phyloP scores from a whole-genome alignment of 2,888 invertebrate species.

The Tanypteryx hageni region DNA sequence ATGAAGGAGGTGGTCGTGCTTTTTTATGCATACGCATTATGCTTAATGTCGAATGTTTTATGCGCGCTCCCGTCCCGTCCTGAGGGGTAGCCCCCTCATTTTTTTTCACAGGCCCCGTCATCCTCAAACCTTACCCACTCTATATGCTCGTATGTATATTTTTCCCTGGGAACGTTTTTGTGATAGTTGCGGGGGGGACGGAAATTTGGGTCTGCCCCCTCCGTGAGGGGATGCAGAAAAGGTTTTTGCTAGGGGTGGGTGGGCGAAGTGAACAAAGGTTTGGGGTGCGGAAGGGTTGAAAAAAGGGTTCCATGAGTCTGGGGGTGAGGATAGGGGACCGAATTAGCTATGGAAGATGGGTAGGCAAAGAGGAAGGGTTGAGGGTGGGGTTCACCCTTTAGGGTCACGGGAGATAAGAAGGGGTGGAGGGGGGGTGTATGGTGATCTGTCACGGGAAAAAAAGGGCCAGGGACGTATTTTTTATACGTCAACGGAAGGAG shows the following conservation, averaged over 20 bases:
- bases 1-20: constrained; percentile 17
- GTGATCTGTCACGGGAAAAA: constrained; percentile 57
- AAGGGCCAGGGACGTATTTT: constrained; percentile 27
- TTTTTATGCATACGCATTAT: constrained; percentile 53
- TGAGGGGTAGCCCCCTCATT: constrained; percentile 23
- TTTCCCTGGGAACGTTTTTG: constrained; percentile 43
- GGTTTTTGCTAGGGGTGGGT: constrained; percentile 52
- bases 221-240: neutral
- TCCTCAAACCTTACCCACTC: constrained; percentile 24
- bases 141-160: constrained; percentile 58
- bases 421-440: constrained; percentile 18
- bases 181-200: constrained; percentile 48
- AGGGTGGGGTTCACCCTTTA: neutral
- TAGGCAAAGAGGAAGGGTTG: constrained; percentile 40
- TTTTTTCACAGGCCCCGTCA: constrained; percentile 15
- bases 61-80: constrained; percentile 54
- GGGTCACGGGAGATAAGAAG: neutral
- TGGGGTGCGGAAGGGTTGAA: constrained; percentile 54
- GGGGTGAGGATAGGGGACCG: constrained; percentile 37
- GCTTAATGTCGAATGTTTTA: constrained; percentile 61
- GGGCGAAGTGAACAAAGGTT: constrained; percentile 24
- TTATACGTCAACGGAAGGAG: constrained; percentile 36
- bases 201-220: constrained; percentile 41
- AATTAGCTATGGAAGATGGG: constrained; percentile 59
- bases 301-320: constrained; percentile 5